These are phyloP conservation scores for Sepiola atlantica DNA, from an alignment of 2,888 invertebrate genomes.

Conservation along the genomic window DNA sequence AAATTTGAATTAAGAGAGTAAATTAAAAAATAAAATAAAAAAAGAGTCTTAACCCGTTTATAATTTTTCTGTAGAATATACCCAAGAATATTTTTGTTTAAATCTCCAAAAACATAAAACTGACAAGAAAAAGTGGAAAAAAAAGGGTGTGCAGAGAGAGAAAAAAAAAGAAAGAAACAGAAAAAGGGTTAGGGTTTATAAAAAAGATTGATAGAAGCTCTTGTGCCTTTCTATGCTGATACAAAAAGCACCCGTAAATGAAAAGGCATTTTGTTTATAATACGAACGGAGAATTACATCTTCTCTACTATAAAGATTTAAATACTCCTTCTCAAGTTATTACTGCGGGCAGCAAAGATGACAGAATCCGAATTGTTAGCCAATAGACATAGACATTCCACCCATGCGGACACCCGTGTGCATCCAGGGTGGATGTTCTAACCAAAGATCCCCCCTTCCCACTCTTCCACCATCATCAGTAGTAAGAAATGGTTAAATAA, in stretches of 20 bases:
- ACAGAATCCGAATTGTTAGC: background rate
- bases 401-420: background rate
- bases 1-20: background rate
- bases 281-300: slow-evolving; percentile 16
- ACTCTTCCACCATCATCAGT: background rate
- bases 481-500: background rate
- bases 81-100: background rate
- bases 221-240: slow-evolving; percentile 3
- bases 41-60: background rate
- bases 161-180: background rate
- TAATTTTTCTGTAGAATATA: background rate
- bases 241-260: slow-evolving; percentile 18
- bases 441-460: background rate
- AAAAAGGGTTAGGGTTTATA: background rate
- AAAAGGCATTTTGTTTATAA: background rate
- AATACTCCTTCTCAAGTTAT: background rate
- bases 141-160: background rate
- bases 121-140: background rate
- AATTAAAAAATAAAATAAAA: background rate
- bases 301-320: slow-evolving; percentile 19
- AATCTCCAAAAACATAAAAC: background rate
- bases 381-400: background rate
- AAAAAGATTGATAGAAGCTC: background rate
- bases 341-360: background rate
- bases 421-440: background rate